These are phyloP conservation scores for Dioctria rufipes DNA, from an alignment of 2,888 invertebrate genomes.

Conservation along the genomic window DNA sequence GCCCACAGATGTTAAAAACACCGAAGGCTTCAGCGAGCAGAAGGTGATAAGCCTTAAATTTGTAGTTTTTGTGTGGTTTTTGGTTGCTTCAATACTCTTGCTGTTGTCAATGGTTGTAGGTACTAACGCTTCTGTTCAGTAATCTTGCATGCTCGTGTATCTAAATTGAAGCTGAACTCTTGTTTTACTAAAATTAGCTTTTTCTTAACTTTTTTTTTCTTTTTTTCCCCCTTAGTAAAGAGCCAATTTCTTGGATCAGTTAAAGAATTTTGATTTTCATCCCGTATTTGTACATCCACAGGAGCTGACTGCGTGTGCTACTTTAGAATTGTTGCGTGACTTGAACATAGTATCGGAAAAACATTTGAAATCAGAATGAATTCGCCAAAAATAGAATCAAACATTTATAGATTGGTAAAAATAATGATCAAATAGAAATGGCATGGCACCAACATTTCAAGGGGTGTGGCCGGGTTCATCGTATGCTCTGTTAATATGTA, in stretches of 20 bases:
- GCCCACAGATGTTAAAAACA: constrained; percentile 61
- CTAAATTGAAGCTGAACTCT: not conserved
- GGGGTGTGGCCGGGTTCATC: too few species aligned
- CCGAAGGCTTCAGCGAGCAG: constrained; percentile 70
- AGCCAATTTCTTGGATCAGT: not conserved
- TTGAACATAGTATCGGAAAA: not conserved
- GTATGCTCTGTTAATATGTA: too few species aligned
- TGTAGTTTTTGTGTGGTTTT: constrained; percentile 40
- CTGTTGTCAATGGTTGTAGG: not conserved
- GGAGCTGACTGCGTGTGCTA: not conserved
- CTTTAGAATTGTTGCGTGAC: not conserved
- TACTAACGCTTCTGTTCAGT: not conserved
- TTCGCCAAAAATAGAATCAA: constrained; percentile 33
- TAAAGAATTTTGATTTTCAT: not conserved
- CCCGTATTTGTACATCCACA: not conserved
- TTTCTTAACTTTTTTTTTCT: not conserved
- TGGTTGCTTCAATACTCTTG: constrained; percentile 13
- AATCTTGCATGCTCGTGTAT: not conserved
- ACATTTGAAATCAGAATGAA: constrained; percentile 20
- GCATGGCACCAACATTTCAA: too few species aligned
- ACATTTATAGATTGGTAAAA: constrained; percentile 9
- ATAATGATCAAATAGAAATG: too few species aligned
- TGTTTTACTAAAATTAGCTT: not conserved
- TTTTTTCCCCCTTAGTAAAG: not conserved
- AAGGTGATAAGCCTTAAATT: constrained; percentile 51